Percentiles rank a stretch among this genome's conserved stretches.
These are phyloP conservation scores for Lutjanus campechanus DNA, from an alignment of 2,797 vertebrate genomes.

Conservation along the genomic window DNA sequence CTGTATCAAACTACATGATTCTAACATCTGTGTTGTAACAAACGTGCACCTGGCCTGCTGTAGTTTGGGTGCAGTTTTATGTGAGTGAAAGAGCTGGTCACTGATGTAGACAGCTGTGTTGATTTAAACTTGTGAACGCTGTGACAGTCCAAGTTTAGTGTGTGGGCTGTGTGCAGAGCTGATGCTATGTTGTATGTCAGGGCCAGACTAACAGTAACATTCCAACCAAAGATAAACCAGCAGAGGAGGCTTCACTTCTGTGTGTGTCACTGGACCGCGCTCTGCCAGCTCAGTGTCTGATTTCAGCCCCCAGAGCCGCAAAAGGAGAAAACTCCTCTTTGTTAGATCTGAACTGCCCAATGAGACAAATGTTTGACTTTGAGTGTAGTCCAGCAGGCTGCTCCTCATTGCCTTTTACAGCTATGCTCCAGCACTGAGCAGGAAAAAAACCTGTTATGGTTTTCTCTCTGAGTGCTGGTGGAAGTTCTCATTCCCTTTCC, in stretches of 20 bases:
- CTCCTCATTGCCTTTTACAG: constrained; percentile 86
- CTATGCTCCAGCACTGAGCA: constrained; percentile 45
- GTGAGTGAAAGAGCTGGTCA: too few relatives aligned
- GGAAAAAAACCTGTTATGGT: constrained; percentile 52
- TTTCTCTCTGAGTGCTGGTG: constrained; percentile 36
- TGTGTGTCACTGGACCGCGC: neutral
- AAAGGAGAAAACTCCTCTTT: constrained; percentile 78
- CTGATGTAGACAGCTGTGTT: too few relatives aligned
- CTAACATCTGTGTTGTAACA: neutral
- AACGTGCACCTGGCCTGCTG: neutral
- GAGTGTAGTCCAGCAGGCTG: constrained; percentile 45
- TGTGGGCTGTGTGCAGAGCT: constrained; percentile 27
- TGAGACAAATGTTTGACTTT: constrained; percentile 72
- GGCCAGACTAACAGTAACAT: constrained; percentile 53
- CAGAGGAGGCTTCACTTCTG: constrained; percentile 12
- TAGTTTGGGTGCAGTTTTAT: too few relatives aligned
- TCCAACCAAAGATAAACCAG: constrained; percentile 59
- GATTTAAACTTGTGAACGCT: neutral
- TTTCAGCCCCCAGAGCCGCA: constrained; percentile 67
- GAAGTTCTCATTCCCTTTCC: constrained; percentile 67
- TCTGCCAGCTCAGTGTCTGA: constrained; percentile 27
- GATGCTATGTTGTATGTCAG: constrained; percentile 43
- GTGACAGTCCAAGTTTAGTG: constrained; percentile 7
- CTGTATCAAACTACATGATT: neutral
- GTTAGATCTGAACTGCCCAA: constrained; percentile 60